Conservation (phyloP, 2,888 invertebrate species). For the Andricus quercusramuli region DNA sequence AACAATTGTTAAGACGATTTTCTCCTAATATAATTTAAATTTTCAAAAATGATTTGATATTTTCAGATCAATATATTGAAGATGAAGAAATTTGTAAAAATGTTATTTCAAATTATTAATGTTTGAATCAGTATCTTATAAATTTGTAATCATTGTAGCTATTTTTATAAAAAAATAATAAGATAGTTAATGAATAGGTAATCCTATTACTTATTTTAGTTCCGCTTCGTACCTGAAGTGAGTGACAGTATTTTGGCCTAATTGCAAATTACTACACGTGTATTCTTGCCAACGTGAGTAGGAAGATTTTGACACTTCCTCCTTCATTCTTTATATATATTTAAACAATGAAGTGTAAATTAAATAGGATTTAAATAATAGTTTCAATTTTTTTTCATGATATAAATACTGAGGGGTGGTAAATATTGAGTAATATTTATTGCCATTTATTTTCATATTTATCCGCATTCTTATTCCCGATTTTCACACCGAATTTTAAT, state of each 20-base stretch:
- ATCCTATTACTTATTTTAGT: not conserved
- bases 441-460: too few relatives aligned
- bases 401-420: too few relatives aligned
- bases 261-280: not conserved
- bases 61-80: not conserved
- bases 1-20: not conserved
- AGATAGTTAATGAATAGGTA: not conserved
- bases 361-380: too few relatives aligned
- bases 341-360: not conserved
- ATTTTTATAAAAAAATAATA: too few relatives aligned
- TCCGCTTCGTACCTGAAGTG: not conserved
- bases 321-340: not conserved
- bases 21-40: not conserved
- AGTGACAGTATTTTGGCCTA: constrained; percentile 12
- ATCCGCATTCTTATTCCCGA: too few relatives aligned
- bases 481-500: too few relatives aligned
- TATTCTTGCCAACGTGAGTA: constrained; percentile 1
- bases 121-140: too few relatives aligned
- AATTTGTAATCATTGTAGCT: too few relatives aligned
- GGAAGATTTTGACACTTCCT: constrained; percentile 19
- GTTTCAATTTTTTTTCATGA: too few relatives aligned
- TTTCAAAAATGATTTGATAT: not conserved
- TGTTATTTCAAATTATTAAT: too few relatives aligned
- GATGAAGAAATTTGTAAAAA: not conserved
- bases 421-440: too few relatives aligned